Conservation (phyloP, 2,888 invertebrate genomes). For the Mimas tiliae region DNA sequence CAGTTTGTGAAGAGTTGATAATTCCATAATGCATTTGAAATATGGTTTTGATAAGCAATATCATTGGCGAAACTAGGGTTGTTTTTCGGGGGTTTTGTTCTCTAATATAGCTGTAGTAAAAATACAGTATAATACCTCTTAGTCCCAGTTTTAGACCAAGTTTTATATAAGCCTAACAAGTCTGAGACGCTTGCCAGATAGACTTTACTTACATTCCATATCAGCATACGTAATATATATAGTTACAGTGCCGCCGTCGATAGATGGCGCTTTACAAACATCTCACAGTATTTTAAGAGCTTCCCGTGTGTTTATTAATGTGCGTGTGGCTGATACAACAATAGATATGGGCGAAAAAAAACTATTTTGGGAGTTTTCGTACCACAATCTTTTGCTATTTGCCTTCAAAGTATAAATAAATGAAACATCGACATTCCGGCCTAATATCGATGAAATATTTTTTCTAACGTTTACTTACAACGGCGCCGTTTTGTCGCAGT, state of each 20-base stretch:
- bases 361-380: not conserved
- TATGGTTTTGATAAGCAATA: slow-evolving; percentile 3
- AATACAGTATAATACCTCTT: not conserved
- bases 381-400: no score
- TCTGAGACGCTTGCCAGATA: slow-evolving; percentile 24
- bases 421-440: not conserved
- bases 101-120: not conserved
- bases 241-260: slow-evolving; percentile 7
- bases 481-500: slow-evolving; percentile 2
- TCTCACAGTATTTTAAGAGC: slow-evolving; percentile 16
- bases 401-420: not conserved
- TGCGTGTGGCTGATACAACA: slow-evolving; percentile 8
- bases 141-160: not conserved
- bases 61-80: slow-evolving; percentile 4
- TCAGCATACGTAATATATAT: slow-evolving; percentile 22
- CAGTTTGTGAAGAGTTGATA: not conserved
- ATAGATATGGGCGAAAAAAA: not conserved
- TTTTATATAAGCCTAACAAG: not conserved
- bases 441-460: slow-evolving; percentile 12
- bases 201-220: slow-evolving; percentile 23
- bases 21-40: slow-evolving; percentile 12
- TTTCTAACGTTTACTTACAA: slow-evolving; percentile 12
- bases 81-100: not conserved
- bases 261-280: slow-evolving; percentile 2
- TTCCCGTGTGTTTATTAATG: slow-evolving; percentile 20